Evolutionary conservation across 2,888 invertebrate species (phyloP).

Genomic region (Isoperla grammatica): DNA sequence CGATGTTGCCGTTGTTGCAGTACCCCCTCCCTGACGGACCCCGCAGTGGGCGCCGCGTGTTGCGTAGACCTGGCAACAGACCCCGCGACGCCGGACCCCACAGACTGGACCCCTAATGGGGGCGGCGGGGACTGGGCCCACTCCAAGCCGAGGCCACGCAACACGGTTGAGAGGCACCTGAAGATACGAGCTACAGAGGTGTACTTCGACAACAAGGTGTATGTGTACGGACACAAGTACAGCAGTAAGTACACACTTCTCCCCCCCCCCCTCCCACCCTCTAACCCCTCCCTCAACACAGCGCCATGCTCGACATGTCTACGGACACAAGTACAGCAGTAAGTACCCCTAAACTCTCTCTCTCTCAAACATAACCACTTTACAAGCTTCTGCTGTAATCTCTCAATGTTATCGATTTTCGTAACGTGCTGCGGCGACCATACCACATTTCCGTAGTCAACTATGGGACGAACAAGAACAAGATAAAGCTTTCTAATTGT

Average conservation of each 20-base stretch:
- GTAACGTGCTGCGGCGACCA: too few species aligned
- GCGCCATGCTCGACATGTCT: too few species aligned
- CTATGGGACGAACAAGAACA: too few species aligned
- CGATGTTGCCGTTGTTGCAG: constrained; percentile 19
- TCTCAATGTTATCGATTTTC: too few species aligned
- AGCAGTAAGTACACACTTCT: constrained; percentile 34
- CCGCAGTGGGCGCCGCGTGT: constrained; percentile 9
- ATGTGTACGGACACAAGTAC: constrained; percentile 38
- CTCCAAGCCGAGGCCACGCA: neutral
- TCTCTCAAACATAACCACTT: too few species aligned
- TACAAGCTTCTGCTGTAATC: too few species aligned
- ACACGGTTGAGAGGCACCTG: constrained; percentile 1
- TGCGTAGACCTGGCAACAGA: neutral
- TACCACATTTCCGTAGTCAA: neutral
- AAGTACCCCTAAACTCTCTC: constrained; percentile 30
- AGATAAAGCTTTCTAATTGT: too few species aligned
- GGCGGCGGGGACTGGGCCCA: constrained; percentile 4
- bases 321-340: constrained; percentile 39
- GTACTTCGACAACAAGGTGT: constrained; percentile 37
- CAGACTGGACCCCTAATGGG: constrained; percentile 16
- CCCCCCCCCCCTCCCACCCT: too few species aligned
- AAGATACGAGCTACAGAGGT: constrained; percentile 35
- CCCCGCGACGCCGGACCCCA: neutral
- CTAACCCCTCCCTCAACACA: too few species aligned
- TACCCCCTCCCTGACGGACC: constrained; percentile 17